Evolutionary conservation across 2,797 vertebrate genomes (phyloP), one percentile per base, ranked within the genome.

Genomic region (Potorous gilbertii): DNA sequence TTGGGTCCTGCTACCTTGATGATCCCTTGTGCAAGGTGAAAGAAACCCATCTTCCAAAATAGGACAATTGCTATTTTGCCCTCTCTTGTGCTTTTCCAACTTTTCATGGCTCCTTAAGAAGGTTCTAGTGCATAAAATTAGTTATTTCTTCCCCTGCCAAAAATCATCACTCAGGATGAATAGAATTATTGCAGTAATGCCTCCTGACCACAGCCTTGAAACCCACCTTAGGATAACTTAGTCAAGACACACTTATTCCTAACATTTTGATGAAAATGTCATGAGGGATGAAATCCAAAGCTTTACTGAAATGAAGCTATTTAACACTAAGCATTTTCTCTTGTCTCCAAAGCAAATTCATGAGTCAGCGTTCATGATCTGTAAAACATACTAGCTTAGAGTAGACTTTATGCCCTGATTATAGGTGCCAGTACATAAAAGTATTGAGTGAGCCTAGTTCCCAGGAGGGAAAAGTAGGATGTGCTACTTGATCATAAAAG

Each of bases 401-500:
- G 40, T 50, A 27, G 21, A 50, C 40, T 87, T 24, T 50, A 87
- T 87, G 3, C 13, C 40, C 74, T 50, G 21, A 46, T 87, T 50
- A 87, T 21, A 87, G 74, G 21, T 46, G 74, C 54, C 14, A 28
- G 90, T 90, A 62, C 1, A 92, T 92, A 54, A 93, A 97, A 95
- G 95, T 92, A 66, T 62, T n/a, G 4, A 94, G 56, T 91, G 66
- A 59, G 24, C 92, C 18, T 95, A 91, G 94, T 93, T 97, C 55
- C 24, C 16, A 96, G 34, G 92, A 93, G 92, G 94, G 89, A 96
- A 96, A 97, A 97, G 92, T 90, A 94, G 90, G 96, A 91, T 94
- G 10, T 56, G 87, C 91, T 91, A 5, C 10, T 90, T 46, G 59
- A 28, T 95, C 96, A 91, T 31, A 74, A 93, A 56, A 95, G 59